Conservation (phyloP, 2,888 invertebrate genomes). For the Osedax frankpressi region DNA sequence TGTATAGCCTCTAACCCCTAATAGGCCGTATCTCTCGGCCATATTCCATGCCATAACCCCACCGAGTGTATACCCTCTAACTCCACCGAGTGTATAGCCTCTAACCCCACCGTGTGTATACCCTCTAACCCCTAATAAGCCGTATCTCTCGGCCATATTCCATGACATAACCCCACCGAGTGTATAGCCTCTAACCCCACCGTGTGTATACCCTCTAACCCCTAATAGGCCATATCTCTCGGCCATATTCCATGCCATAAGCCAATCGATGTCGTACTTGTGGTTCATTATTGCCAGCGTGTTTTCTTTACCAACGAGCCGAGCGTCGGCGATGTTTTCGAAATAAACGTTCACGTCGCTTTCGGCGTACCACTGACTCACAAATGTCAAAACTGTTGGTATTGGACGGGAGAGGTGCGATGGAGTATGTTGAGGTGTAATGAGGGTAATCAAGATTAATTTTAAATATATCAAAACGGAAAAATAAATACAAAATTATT, state of each 20-base stretch:
- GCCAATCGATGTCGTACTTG: constrained; percentile 86
- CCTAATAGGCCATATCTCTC: constrained; percentile 69
- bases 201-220: too few relatives aligned
- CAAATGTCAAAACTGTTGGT: constrained; percentile 79
- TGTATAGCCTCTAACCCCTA: too few relatives aligned
- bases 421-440: too few relatives aligned
- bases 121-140: constrained; percentile 73
- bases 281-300: constrained; percentile 84
- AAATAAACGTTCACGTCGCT: constrained; percentile 61
- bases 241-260: constrained; percentile 79
- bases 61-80: too few relatives aligned
- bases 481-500: constrained; percentile 12
- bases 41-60: constrained; percentile 89
- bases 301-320: constrained; percentile 67
- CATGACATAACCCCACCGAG: constrained; percentile 90
- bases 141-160: constrained; percentile 70
- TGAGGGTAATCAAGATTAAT: too few relatives aligned
- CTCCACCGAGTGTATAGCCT: too few relatives aligned
- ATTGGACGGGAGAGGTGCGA: too few relatives aligned
- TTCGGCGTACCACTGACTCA: constrained; percentile 86
- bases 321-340: constrained; percentile 54
- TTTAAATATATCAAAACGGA: too few relatives aligned
- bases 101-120: too few relatives aligned
- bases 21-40: constrained; percentile 63
- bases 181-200: too few relatives aligned